Base-by-base conservation (phyloP, 2,113 vertebrate genomes). In the Peucedramus taeniatus region DNA sequence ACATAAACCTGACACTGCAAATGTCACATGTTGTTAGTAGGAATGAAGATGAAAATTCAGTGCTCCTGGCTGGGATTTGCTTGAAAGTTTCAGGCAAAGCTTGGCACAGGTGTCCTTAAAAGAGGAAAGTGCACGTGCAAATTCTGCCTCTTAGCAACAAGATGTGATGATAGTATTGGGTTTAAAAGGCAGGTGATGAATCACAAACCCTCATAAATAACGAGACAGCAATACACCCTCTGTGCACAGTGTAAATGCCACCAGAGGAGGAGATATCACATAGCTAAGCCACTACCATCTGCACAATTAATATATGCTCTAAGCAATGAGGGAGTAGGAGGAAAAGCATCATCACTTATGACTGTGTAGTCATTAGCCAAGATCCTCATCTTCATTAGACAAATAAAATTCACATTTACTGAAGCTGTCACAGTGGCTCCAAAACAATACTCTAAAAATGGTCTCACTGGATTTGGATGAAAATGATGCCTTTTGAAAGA, bases 121-220 rank as follows among this genome's bases (percentile, higher is more conserved):
- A 76, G 51, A 59, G 83, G 37, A 45, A 87, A 64, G 37, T 2
- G 1, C 56, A 63, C 16, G 16, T 74, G 68, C 42, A 77, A 56
- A 85, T 77, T 74, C 85, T 93, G 89, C 89, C 77, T 93, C 94
- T 83, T 83, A 93, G 85, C 92, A 96, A 92, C 85, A 37, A 59
- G 88, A 83, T 64, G 45, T 65, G 66, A 89, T 76, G 74, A 90
- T 37, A 83, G 60, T 30, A 66, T 56, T 78, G 81, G 30, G 40
- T 95, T 94, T 86, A 65, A 90, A 92, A 94, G 54, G 95, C 82
- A 96, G 87, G 54, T 92, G 92, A 86, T 97, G 94, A 96, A 94
- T 96, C 95, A 96, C 51, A 88, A 64, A 18, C 33, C 56, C 66
- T 77, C 85, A 51, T 37, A 86, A 90, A 83, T 68, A 83, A 90